Conservation (phyloP, 2,797 vertebrate genomes). For the Iguana delicatissima region DNA sequence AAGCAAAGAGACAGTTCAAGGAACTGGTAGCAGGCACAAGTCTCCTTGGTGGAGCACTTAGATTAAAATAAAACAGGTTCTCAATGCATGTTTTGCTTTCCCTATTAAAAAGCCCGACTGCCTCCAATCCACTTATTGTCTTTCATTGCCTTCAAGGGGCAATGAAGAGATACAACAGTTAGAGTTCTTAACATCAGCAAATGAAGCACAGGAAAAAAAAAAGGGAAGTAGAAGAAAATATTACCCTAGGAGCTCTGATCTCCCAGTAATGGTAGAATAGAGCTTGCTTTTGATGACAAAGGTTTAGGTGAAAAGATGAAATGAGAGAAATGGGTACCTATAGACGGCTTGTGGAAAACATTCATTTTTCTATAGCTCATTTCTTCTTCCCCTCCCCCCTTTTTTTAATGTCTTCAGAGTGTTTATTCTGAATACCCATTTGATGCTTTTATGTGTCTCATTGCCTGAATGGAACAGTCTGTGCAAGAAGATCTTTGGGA, state of each 20-base stretch:
- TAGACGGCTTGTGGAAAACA: constrained; percentile 59
- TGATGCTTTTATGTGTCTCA: constrained; percentile 48
- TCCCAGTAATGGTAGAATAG: constrained; percentile 44
- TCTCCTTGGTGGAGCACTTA: neutral
- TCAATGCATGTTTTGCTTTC: constrained; percentile 29
- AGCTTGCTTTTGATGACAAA: constrained; percentile 45
- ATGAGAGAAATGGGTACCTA: constrained; percentile 58
- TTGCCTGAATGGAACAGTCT: constrained; percentile 55
- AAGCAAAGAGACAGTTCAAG: neutral
- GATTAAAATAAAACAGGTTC: constrained; percentile 38
- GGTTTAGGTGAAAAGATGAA: constrained; percentile 70
- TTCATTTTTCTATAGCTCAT: constrained; percentile 33
- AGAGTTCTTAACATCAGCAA: constrained; percentile 60
- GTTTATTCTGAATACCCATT: constrained; percentile 52
- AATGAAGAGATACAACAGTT: constrained; percentile 52
- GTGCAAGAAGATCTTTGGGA: constrained; percentile 58
- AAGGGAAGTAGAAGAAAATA: constrained; percentile 17
- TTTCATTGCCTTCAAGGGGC: constrained; percentile 61
- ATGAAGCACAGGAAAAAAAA: constrained; percentile 41
- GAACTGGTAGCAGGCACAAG: neutral
- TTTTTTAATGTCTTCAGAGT: constrained; percentile 13
- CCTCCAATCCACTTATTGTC: constrained; percentile 47
- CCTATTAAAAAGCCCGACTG: constrained; percentile 31
- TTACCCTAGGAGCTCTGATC: constrained; percentile 59
- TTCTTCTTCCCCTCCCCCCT: constrained; percentile 37